These are phyloP conservation scores for Tetranychus urticae DNA, from an alignment of 1,140 invertebrate species.

Conservation along the genomic window DNA sequence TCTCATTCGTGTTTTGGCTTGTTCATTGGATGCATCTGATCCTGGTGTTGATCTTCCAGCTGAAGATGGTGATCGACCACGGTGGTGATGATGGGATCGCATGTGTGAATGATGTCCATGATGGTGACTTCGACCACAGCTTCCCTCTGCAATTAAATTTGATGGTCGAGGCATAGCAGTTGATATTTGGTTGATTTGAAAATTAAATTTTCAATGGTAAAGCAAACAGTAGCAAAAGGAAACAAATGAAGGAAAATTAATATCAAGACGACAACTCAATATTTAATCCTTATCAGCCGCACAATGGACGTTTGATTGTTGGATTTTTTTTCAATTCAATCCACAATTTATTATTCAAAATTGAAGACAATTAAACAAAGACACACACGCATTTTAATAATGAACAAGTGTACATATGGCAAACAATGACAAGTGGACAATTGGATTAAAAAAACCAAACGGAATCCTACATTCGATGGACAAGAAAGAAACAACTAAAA, in stretches of 20 bases:
- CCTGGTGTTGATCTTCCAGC: neutral
- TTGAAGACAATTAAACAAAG: neutral
- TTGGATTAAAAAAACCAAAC: too few species aligned
- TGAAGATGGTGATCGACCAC: neutral
- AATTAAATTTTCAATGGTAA: neutral
- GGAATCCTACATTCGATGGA: too few species aligned
- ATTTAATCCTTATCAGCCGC: too few species aligned
- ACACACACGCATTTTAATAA: too few species aligned
- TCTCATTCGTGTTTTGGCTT: constrained; percentile 2
- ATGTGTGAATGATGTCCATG: neutral
- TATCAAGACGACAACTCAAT: too few species aligned
- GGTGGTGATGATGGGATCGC: neutral
- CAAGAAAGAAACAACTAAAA: too few species aligned
- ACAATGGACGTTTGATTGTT: neutral
- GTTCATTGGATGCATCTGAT: neutral
- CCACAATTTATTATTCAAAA: neutral
- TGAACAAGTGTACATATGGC: too few species aligned
- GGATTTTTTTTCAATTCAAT: neutral
- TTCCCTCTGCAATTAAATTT: neutral
- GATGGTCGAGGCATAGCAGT: neutral
- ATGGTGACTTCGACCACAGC: neutral
- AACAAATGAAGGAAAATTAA: neutral
- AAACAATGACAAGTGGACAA: too few species aligned
- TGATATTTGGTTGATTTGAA: neutral
- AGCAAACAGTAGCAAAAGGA: neutral